phyloP scores from a whole-genome alignment of 2,113 vertebrate species.

The Balaeniceps rex region DNA sequence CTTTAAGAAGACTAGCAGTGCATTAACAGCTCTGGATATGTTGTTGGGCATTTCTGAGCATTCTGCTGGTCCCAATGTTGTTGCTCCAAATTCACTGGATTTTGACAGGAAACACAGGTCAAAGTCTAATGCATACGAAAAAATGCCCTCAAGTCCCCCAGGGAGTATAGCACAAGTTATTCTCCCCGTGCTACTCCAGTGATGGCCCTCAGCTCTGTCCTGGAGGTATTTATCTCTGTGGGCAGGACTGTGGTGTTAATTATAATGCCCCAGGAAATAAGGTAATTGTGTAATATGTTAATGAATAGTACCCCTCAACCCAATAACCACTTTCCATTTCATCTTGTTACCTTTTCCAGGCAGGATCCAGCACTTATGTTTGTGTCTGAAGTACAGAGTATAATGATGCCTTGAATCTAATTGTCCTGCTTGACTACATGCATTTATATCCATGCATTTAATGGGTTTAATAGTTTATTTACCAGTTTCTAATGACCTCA shows the following conservation, averaged over 20 bases:
- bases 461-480: not conserved
- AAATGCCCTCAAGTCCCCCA: not conserved
- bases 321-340: not conserved
- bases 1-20: not conserved
- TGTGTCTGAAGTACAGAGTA: not conserved
- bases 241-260: not conserved
- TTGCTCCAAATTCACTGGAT: not conserved
- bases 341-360: not conserved
- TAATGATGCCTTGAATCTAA: not conserved
- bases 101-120: not conserved
- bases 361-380: not conserved
- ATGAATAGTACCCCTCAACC: not conserved
- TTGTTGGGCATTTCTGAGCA: not conserved
- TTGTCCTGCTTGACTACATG: not conserved
- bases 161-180: not conserved
- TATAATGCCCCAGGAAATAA: not conserved
- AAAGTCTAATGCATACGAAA: not conserved
- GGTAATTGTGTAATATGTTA: not conserved
- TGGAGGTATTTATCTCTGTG: not conserved
- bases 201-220: not conserved
- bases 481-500: not conserved
- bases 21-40: not conserved
- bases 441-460: not conserved
- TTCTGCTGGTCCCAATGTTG: not conserved
- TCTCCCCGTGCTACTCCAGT: not conserved